Evolutionary conservation across 2,113 vertebrate species (phyloP), one percentile per base, ranked within the genome.

Genomic region (Manacus vitellinus): DNA sequence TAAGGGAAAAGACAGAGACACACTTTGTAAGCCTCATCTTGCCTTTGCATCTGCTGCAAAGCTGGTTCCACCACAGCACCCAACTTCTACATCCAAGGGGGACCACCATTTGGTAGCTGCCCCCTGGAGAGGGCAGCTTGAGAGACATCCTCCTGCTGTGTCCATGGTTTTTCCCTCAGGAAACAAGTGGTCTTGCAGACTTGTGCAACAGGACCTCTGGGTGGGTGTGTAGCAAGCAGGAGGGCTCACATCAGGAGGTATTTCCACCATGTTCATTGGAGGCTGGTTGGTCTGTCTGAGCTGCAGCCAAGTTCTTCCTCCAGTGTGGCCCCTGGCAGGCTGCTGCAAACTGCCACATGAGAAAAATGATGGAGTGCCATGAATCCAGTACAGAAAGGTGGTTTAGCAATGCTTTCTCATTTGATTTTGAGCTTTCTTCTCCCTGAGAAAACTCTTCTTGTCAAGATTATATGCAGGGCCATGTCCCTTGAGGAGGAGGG

Each of bases 191-290:
- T 7, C 27, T 88, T 67, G 67, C 15, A 88, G 7, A 82, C 59
- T 16, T 49, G 41, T 89, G 46, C 55, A 49, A 3, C 27, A 27
- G 46, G 70, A 47, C 33, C 24, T 59, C 31, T 51, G 7, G 15
- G 35, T 39, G 24, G 55, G 18, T 2, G 17, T 37, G 33, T 70
- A 49, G 59, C 41, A 46, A 92, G 58, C 37, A 62, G 73, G 43
- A 91, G 44, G 27, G 35, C 56, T 77, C 56, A n/a, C 19, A 41
- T 62, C 47, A 51, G 43, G 33, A 43, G 68, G 5, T 70, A 5
- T 46, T 77, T 75, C 25, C 49, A 16, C 35, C 1, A 0, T 44
- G 51, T 28, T 61, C 30, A 8, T 8, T 0, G 0, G 3, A 10
- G 28, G 8, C n/a, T 85, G 13, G 55, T 82, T 65, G 66, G 13